Base-by-base conservation (phyloP, 2,888 invertebrate genomes). In the Macaria liturata region DNA sequence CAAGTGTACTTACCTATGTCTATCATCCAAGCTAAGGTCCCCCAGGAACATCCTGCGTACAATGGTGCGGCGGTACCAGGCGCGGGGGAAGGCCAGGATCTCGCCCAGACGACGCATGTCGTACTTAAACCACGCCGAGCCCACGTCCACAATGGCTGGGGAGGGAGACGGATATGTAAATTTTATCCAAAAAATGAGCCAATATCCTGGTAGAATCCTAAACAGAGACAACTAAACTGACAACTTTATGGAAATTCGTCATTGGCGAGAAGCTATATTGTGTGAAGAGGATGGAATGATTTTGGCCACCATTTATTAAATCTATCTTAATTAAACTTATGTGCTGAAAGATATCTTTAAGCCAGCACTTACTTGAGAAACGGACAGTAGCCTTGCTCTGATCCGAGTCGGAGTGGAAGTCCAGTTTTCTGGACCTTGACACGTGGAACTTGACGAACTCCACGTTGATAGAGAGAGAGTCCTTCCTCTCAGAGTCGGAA, bases 31-130 rank as follows among this genome's bases (percentile, higher is more conserved):
- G 76, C 96, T 97, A 56, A 98, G 94, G 86, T 99, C 99, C 0
- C 99, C 98, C 51, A 98, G 93, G 87, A 98, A 98, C 76, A 99
- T 93, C 32, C 98, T 93, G 5, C 98, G 93, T 34, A 99, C 98
- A 74, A 99, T 97, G 68, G 97, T 97, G 43, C 98, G 94, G 3
- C 99, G 93, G 86, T 99, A 99, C 99, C 99, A 99, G 9, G 99
- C 99, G 88, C 98, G 98, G 0, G 99, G 99, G 83, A 99, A 99
- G 0, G 98, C 98, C 59, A 99, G 92, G 76, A 99, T 98, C 91
- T 99, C 99, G 0, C 98, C 97, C 64, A 99, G 88, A 0, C 99
- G 94, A 40, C 99, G 94, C 98, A 99, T 99, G 84, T 99, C 99
- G 86, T 99, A 99, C 81, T 99, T 98, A 87, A 99, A 99, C 32